Base-by-base conservation (phyloP, 2,888 invertebrate species). In the Ferdinandea cuprea region DNA sequence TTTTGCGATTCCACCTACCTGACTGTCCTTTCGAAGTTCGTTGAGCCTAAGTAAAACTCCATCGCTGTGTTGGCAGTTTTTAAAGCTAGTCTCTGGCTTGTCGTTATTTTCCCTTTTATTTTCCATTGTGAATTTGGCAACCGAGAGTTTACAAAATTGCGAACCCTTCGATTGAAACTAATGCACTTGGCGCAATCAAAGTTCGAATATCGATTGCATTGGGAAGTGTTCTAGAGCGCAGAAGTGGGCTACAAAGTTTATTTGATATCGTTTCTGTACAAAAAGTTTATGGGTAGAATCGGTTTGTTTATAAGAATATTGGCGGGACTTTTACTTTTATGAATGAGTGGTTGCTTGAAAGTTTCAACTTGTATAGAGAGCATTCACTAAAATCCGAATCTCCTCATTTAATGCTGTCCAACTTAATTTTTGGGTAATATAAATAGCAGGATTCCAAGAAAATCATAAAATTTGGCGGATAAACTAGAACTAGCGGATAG, bases 1-100 rank as follows among this genome's bases (percentile, higher is more conserved):
- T 13, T 11, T 5, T 13, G 59, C 8, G n/a, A n/a, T n/a, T n/a
- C n/a, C n/a, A 0, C 6, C 19, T 78, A 83, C 78, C 63, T 78
- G 77, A 9, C 21, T 63, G 11, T 83, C 77, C 15, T 78, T 78
- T 37, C 78, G 73, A 2, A 79, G 59, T 59, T 84, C 83, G 15
- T 78, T 78, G 2, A 78, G 78, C 8, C 69, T 8, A 7, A 59
- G 6, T 15, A 73, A 19, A 32, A 79, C 44, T 11, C 59, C 69
- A 52, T 84, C 79, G n/a, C 78, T 84, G 35, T 78, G 78, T 46
- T 74, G 79, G 37, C 78, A 84, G 44, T 84, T 79, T 52, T 63
- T 80, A 19, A 84, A 73, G 35, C 61, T 65, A 7, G 50, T 58
- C 0, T 52, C 58, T 11, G 54, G 25, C 66, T 76, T 74, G 25